Conservation (phyloP, 2,797 vertebrate species). For the Acrossocheilus wenchowensis region DNA sequence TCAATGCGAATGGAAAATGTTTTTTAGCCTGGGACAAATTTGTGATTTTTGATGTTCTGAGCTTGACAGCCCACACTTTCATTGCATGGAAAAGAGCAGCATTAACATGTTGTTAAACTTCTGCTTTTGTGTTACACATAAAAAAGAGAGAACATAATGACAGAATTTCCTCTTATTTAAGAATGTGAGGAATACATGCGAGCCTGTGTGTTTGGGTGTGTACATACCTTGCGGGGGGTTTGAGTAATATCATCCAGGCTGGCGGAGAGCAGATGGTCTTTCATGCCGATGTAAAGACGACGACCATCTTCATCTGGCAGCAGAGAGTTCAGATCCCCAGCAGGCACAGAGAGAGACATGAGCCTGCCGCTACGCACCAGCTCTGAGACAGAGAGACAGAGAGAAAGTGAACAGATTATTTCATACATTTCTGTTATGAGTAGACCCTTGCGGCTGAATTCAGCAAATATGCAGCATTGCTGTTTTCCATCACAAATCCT, state of each 20-base stretch:
- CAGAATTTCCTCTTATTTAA: neutral
- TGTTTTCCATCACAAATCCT: neutral
- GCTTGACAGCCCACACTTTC: neutral
- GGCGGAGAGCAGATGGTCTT: conserved; percentile 80
- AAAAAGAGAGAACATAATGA: neutral
- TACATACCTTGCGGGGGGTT: conserved; percentile 76
- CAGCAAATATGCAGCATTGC: neutral
- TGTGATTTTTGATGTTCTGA: conserved; percentile 4
- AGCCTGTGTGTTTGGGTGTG: neutral
- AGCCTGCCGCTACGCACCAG: conserved; percentile 79
- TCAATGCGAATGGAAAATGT: conserved; percentile 15
- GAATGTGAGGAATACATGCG: neutral
- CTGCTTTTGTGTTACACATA: neutral
- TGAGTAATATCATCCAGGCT: conserved; percentile 83
- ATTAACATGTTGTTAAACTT: neutral
- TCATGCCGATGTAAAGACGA: conserved; percentile 81
- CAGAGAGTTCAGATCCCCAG: conserved; percentile 78
- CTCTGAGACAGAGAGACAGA: conserved; percentile 67
- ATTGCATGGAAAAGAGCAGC: neutral
- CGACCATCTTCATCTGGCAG: conserved; percentile 78
- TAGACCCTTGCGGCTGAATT: neutral
- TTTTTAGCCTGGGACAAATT: conserved; percentile 53
- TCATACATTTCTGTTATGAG: conserved; percentile 5
- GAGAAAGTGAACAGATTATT: conserved; percentile 53
- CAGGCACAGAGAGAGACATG: conserved; percentile 75